phyloP scores from a whole-genome alignment of 1,140 invertebrate species.

The Drosophila truncata region DNA sequence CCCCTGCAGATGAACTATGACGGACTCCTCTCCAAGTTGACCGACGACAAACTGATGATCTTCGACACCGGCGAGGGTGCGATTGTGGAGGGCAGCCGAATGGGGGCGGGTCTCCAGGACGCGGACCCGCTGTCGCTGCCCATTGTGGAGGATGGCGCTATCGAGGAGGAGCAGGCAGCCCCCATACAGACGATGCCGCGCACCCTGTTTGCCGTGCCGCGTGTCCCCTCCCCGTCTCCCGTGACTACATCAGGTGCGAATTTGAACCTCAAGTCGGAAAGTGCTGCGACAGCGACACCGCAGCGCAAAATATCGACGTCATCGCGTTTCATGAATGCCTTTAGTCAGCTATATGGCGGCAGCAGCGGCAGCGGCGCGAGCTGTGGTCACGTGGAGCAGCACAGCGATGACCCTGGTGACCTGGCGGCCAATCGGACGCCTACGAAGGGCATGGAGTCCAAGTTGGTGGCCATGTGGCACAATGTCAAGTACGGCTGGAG shows the following conservation, averaged over 20 bases:
- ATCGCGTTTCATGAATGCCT: conserved; percentile 84
- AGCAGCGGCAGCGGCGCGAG: conserved; percentile 31
- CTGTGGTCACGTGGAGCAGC: conserved; percentile 61
- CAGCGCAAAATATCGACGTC: conserved; percentile 83
- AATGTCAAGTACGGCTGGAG: conserved; percentile 96
- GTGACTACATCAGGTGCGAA: conserved; percentile 56
- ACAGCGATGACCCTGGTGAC: conserved; percentile 47
- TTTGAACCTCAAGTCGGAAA: conserved; percentile 62
- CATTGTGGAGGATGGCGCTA: conserved; percentile 58
- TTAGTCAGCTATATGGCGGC: conserved; percentile 77
- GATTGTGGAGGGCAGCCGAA: conserved; percentile 37
- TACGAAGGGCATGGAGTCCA: conserved; percentile 91
- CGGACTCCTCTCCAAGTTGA: conserved; percentile 79
- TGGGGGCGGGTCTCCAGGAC: conserved; percentile 22
- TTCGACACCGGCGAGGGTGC: conserved; percentile 52
- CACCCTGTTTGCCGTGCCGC: conserved; percentile 28
- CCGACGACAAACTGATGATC: conserved; percentile 77
- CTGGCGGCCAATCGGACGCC: conserved; percentile 74
- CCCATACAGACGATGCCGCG: conserved; percentile 72
- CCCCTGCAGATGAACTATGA: conserved; percentile 83
- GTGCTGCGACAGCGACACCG: conserved; percentile 66
- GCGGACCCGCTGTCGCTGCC: conserved; percentile 13
- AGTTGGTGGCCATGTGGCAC: conserved; percentile 94
- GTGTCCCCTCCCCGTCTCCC: conserved; percentile 29
- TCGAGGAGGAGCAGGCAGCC: conserved; percentile 81